A percentile compares a stretch with the other conserved stretches of the same genome.
Conservation (phyloP, 1,140 invertebrate genomes). For the Triops cancriformis region DNA sequence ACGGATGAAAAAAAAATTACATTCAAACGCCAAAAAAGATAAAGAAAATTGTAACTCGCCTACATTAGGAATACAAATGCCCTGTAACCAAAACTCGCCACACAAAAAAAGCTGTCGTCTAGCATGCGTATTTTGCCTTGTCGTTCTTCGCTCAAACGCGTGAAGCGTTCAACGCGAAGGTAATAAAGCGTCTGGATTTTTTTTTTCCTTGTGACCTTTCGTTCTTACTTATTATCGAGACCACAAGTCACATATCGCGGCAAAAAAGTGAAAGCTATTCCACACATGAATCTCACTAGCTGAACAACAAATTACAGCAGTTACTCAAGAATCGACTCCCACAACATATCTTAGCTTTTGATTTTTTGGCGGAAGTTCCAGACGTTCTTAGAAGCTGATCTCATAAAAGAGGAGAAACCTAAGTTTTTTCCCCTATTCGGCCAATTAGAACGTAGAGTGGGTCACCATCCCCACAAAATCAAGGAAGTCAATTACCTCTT, state of each 20-base stretch:
- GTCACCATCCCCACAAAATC: neutral
- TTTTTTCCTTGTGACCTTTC: neutral
- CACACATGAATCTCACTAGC: neutral
- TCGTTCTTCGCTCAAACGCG: neutral
- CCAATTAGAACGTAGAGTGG: conserved; percentile 16
- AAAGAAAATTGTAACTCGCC: conserved; percentile 18
- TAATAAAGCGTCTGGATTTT: neutral
- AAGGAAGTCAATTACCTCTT: neutral
- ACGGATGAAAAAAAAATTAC: conserved; percentile 25
- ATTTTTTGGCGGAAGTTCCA: neutral
- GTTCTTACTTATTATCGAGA: neutral
- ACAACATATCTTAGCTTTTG: neutral
- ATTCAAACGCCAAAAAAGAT: conserved; percentile 21
- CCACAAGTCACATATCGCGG: neutral
- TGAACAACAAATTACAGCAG: neutral
- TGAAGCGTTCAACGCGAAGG: neutral
- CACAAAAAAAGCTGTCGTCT: neutral
- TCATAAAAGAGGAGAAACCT: neutral
- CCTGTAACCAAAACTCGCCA: no score
- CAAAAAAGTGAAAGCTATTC: neutral
- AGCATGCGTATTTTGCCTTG: neutral
- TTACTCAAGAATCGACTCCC: neutral
- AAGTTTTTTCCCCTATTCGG: neutral
- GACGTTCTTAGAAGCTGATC: neutral
- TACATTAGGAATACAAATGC: neutral